A percentile compares a stretch with the other conserved stretches of the same genome.
phyloP scores from a whole-genome alignment of 2,797 vertebrate genomes.

The Manis pentadactyla region DNA sequence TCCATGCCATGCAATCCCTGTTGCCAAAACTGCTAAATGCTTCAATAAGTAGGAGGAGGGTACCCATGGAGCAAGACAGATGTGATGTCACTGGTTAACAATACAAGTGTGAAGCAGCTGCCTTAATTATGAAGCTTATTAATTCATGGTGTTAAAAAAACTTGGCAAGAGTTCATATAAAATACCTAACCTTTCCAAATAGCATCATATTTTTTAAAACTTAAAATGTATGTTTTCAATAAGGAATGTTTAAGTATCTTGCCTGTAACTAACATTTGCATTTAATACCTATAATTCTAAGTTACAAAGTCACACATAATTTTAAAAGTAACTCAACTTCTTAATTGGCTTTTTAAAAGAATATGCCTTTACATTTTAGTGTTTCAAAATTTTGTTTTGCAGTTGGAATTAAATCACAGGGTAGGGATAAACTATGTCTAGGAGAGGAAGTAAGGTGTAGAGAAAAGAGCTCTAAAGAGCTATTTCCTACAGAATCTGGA shows the following conservation, averaged over 20 bases:
- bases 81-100: constrained; percentile 90
- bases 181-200: constrained; percentile 81
- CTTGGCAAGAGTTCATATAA: constrained; percentile 83
- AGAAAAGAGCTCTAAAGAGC: background rate
- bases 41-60: constrained; percentile 88
- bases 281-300: constrained; percentile 40
- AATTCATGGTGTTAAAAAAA: constrained; percentile 84
- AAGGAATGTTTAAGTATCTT: constrained; percentile 75
- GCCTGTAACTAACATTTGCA: constrained; percentile 78
- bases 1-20: constrained; percentile 89
- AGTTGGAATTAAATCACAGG: constrained; percentile 28
- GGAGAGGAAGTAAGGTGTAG: background rate
- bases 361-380: background rate
- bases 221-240: constrained; percentile 82
- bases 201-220: constrained; percentile 79
- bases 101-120: constrained; percentile 92
- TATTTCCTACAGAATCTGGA: background rate
- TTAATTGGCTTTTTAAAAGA: constrained; percentile 53
- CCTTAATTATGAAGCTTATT: constrained; percentile 91
- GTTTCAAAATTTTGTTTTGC: background rate
- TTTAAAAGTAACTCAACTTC: constrained; percentile 44
- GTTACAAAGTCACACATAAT: constrained; percentile 37
- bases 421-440: background rate
- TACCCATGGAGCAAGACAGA: constrained; percentile 89
- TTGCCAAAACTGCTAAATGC: constrained; percentile 91